Percentiles rank a stretch among this genome's conserved stretches.
Evolutionary conservation across 2,113 vertebrate genomes (phyloP).

Genomic region (Otocyon megalotis): DNA sequence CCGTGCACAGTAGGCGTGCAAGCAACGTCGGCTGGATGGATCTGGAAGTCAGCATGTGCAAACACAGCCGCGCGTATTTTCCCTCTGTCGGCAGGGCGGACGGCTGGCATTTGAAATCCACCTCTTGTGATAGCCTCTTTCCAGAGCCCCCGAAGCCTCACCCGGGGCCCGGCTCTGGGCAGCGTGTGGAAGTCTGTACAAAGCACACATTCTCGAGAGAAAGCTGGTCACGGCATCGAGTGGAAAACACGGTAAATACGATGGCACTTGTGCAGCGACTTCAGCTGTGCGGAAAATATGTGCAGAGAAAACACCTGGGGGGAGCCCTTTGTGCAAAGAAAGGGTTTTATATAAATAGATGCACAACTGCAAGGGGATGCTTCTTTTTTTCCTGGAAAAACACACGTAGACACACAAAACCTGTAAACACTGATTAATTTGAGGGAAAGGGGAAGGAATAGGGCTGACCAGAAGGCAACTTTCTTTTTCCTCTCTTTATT

Average conservation of each 20-base stretch:
- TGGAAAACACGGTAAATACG: accelerated
- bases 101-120: neutral
- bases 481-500: neutral
- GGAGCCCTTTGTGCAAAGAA: neutral
- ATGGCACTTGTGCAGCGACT: accelerated
- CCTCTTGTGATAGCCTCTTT: neutral
- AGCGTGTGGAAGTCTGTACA: accelerated
- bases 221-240: accelerated
- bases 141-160: neutral
- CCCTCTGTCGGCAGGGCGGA: neutral
- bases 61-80: accelerated
- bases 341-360: neutral
- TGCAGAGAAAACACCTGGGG: neutral
- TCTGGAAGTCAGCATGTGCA: neutral
- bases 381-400: neutral
- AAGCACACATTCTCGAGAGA: neutral
- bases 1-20: neutral
- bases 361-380: neutral
- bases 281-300: accelerated
- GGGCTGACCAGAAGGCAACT: neutral
- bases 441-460: too few relatives aligned
- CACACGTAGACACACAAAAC: neutral
- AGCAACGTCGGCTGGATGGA: neutral
- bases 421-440: too few relatives aligned
- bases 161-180: neutral